A percentile compares a stretch with the other conserved stretches of the same genome.
Conservation (phyloP, 2,797 vertebrate genomes). For the Gouania willdenowi region DNA sequence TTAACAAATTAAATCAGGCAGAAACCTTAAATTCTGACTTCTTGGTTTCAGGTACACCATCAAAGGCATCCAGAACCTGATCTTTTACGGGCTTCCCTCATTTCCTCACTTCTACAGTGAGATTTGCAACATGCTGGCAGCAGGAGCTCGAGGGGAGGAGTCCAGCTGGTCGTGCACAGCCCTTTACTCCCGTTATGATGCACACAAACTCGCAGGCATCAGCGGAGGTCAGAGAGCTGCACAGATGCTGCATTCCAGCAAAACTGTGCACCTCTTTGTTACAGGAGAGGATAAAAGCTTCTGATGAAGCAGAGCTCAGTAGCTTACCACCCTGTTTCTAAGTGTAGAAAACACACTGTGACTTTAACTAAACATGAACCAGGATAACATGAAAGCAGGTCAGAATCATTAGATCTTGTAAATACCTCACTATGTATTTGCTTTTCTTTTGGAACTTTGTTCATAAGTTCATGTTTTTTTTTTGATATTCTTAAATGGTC, state of each 20-base stretch:
- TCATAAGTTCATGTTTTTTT: too few relatives aligned
- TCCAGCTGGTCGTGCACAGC: slow-evolving; percentile 91
- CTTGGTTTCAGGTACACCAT: slow-evolving; percentile 79
- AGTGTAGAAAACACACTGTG: too few relatives aligned
- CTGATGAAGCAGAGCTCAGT: too few relatives aligned
- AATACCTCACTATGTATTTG: too few relatives aligned
- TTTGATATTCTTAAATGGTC: too few relatives aligned
- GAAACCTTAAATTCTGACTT: not conserved
- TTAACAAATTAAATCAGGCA: too few relatives aligned
- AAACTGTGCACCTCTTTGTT: slow-evolving; percentile 90
- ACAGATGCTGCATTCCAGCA: slow-evolving; percentile 89
- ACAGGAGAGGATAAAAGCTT: slow-evolving; percentile 79
- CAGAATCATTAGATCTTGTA: too few relatives aligned
- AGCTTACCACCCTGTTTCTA: too few relatives aligned
- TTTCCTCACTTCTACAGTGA: slow-evolving; percentile 96
- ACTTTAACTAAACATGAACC: too few relatives aligned
- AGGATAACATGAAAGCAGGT: too few relatives aligned
- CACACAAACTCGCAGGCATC: slow-evolving; percentile 84
- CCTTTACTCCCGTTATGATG: slow-evolving; percentile 90
- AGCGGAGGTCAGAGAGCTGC: slow-evolving; percentile 84
- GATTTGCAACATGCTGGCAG: slow-evolving; percentile 91
- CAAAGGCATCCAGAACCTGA: slow-evolving; percentile 88
- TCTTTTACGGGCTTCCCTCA: slow-evolving; percentile 92
- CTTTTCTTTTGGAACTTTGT: too few relatives aligned
- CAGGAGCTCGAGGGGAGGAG: slow-evolving; percentile 68